Evolutionary conservation across 2,888 invertebrate species (phyloP).

Genomic region (Drosophila quinaria): DNA sequence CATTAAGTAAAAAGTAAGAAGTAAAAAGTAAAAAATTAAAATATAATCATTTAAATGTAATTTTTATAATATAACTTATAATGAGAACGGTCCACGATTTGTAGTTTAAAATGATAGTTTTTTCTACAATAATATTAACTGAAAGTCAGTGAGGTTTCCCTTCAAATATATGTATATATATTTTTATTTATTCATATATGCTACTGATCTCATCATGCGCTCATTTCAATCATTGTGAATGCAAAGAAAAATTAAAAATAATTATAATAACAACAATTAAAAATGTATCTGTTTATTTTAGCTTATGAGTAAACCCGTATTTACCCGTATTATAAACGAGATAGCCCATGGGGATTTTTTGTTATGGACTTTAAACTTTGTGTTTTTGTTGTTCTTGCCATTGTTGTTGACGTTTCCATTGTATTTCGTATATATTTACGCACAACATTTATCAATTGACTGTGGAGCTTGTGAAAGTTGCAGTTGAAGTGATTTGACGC

Average conservation of each 20-base stretch:
- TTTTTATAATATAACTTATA: too few relatives aligned
- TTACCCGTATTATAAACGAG: conserved; percentile 12
- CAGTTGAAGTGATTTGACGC: conserved; percentile 26
- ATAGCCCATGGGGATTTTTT: conserved; percentile 8
- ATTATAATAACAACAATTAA: conserved; percentile 9
- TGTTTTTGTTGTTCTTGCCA: background rate
- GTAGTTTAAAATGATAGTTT: too few relatives aligned
- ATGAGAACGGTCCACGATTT: too few relatives aligned
- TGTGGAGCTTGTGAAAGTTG: conserved; percentile 20
- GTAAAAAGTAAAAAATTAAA: too few relatives aligned
- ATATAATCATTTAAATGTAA: too few relatives aligned
- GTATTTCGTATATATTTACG: conserved; percentile 10
- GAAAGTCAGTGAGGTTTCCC: background rate
- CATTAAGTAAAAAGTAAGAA: too few relatives aligned
- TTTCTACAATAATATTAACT: too few relatives aligned
- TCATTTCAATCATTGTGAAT: conserved; percentile 3
- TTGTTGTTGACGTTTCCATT: conserved; percentile 3
- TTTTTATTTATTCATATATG: background rate
- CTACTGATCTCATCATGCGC: conserved; percentile 3
- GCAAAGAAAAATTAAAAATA: background rate
- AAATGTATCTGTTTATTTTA: conserved; percentile 19
- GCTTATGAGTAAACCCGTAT: conserved; percentile 23
- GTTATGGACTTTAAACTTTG: conserved; percentile 9
- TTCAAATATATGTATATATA: background rate
- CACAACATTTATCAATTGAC: conserved; percentile 16